Conservation (phyloP, 2,797 vertebrate species). For the Scomberomorus guttatus region DNA sequence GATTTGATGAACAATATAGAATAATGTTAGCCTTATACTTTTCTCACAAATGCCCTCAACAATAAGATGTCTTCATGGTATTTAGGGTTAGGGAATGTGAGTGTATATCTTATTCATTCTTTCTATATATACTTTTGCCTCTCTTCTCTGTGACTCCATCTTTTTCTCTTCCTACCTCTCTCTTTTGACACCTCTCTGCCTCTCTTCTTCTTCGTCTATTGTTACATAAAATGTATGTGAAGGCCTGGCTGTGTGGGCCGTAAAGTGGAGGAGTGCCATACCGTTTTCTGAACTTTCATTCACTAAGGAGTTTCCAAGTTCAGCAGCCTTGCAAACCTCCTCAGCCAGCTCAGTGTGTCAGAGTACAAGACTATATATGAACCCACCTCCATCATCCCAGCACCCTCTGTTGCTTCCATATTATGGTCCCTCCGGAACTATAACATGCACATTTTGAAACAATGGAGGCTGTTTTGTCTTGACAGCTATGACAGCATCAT, state of each 20-base stretch:
- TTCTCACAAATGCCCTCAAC: neutral
- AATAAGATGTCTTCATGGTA: neutral
- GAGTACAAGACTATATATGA: constrained; percentile 29
- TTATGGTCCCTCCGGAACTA: constrained; percentile 43
- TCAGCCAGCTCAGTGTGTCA: constrained; percentile 61
- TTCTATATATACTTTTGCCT: constrained; percentile 43
- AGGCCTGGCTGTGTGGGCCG: constrained; percentile 73
- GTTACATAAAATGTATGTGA: constrained; percentile 74
- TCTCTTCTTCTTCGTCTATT: constrained; percentile 50
- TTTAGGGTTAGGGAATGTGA: constrained; percentile 16
- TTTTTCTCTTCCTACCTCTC: constrained; percentile 49
- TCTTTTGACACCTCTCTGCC: constrained; percentile 57
- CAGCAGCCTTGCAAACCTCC: constrained; percentile 60
- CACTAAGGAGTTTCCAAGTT: constrained; percentile 72
- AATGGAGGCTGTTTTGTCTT: constrained; percentile 40
- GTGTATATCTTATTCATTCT: constrained; percentile 37
- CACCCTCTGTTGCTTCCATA: constrained; percentile 42
- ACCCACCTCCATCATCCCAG: constrained; percentile 16
- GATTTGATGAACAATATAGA: neutral
- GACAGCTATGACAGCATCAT: constrained; percentile 1
- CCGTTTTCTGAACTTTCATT: constrained; percentile 78
- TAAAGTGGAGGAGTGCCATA: constrained; percentile 67
- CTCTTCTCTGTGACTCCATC: constrained; percentile 48
- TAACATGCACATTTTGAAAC: constrained; percentile 22
- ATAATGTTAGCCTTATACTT: neutral